These are phyloP conservation scores for Microctenopoma lineatum DNA, from an alignment of 2,797 vertebrate genomes.

Conservation along the genomic window DNA sequence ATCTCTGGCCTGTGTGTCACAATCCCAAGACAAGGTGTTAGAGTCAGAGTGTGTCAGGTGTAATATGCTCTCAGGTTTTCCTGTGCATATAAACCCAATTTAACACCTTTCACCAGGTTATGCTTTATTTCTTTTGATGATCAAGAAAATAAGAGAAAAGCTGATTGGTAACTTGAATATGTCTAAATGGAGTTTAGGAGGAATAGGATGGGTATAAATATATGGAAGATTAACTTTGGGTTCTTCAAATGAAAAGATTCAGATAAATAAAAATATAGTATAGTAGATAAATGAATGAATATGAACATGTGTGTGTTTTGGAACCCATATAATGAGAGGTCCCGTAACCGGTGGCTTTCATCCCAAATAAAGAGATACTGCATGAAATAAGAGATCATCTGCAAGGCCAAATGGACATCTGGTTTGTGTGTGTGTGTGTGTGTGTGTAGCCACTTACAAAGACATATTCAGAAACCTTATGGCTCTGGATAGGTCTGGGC, in stretches of 20 bases:
- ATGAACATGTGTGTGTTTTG: constrained; percentile 34
- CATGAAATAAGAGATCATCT: constrained; percentile 58
- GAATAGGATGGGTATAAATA: no score
- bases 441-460: constrained; percentile 58
- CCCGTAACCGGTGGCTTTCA: constrained; percentile 27
- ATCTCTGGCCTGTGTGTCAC: constrained; percentile 18
- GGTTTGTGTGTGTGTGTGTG: constrained; percentile 26
- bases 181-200: background rate
- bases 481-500: constrained; percentile 54
- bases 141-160: constrained; percentile 25
- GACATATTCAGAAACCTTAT: constrained; percentile 66
- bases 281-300: constrained; percentile 28
- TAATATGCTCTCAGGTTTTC: constrained; percentile 51
- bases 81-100: constrained; percentile 19
- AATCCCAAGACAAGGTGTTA: constrained; percentile 49
- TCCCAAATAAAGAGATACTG: constrained; percentile 49
- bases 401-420: constrained; percentile 61
- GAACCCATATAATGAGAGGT: constrained; percentile 29
- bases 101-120: constrained; percentile 21
- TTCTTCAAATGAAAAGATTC: constrained; percentile 19
- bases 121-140: constrained; percentile 11
- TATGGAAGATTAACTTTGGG: constrained; percentile 6
- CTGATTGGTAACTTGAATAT: constrained; percentile 16
- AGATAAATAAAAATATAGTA: constrained; percentile 34
- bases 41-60: constrained; percentile 47